Base-by-base conservation (phyloP, 2,888 invertebrate genomes). In the Emmelina monodactyla region DNA sequence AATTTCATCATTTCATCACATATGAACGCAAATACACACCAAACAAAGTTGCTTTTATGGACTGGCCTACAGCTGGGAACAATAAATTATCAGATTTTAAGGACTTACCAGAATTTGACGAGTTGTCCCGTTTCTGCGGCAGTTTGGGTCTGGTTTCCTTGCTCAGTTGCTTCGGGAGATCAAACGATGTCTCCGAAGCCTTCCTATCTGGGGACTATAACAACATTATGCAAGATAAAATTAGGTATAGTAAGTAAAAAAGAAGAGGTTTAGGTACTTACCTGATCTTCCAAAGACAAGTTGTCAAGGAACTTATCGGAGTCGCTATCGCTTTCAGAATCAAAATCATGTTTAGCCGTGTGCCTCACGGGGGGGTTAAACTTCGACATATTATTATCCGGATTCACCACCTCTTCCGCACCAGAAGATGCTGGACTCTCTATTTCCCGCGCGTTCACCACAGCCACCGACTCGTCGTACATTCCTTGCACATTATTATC, bases 391-490 rank as follows among this genome's bases (percentile, higher is more conserved):
- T 59, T 65, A 0, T 63, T 58, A 38, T 55, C 52, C 10, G 65
- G 55, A 25, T 60, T 61, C 36, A 62, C 50, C 37, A 62, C 72
- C 38, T 62, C 66, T 39, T 68, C 73, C 5, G 19, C 9, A 3
- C 25, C 25, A 12, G 61, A 57, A 32, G 64, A 63, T 10, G 55
- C 51, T 3, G 64, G 59, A 45, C 84, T 85, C 5, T 82, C 80
- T 22, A 84, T 80, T 44, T 86, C 85, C 45, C 72, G 75, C 1
- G 83, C 82, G 46, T 83, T 79, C 35, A 73, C 62, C 30, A 83
- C 84, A 36, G 79, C 75, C 31, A 85, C 82, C 2, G 80, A 82
- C 55, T 85, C 85, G 66, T 86, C 85, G 53, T 82, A 83, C 80
- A 83, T 82, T 36, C 60, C 69, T 49, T 54, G 58, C 33, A 51